Evolutionary conservation across 1,140 invertebrate species (phyloP), one percentile per base, ranked within the genome.

Genomic region (Propsilocerus akamusi): DNA sequence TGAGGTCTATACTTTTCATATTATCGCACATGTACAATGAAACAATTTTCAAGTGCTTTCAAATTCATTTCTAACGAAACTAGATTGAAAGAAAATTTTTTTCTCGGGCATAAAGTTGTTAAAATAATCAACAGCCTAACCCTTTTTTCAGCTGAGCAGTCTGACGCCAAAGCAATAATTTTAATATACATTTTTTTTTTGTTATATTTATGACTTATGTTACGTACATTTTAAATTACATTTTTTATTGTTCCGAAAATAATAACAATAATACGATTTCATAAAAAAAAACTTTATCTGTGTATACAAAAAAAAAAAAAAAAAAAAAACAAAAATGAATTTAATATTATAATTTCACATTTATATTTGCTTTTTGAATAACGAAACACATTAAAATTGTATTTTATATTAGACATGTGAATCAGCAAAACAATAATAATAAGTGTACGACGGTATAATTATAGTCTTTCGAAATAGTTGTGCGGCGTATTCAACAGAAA

Each of bases 341-440:
- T 41, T 41, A 41, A 41, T 41, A 41, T 41, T 41, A 41, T 41
- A 41, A 41, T 41, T 41, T 41, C 34, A 41, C 22, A 41, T 41
- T 41, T 41, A 41, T 41, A 41, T 41, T 41, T 41, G 34, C 34
- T 41, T 17, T 41, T 20, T 41, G 34, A 17, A 41, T 41, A 41
- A 41, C 34, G 34, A 41, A 41, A 41, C 17, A 41, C 34, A 41
- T 41, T 41, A 41, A 17, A 41, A 41, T 17, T 30, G 10, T 30
- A 11, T 41, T 41, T 17, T 17, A 41, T 17, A 17, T 41, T 41
- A 41, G 17, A 20, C n/a, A 48, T 48, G 26, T 17, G 25, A 48
- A 48, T 48, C 25, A 48, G 14, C 47, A 48, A 48, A 28, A 48
- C 26, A 26, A 26, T 48, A 25, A 26, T 28, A 26, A n/a, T n/a